Base-by-base conservation (phyloP, 1,140 invertebrate genomes). In the Battus philenor region DNA sequence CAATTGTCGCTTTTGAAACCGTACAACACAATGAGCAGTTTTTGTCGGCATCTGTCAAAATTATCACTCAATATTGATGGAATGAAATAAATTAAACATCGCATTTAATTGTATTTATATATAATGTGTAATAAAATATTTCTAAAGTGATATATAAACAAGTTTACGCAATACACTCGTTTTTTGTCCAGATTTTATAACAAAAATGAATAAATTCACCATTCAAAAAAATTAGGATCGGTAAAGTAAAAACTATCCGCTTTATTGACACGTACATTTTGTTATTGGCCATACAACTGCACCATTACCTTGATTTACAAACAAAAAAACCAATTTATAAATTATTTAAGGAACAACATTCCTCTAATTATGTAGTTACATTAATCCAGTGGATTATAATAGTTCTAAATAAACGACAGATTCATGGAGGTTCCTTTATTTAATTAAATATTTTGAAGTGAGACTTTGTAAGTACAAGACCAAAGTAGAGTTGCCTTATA, bases 1-100 rank as follows among this genome's bases (percentile, higher is more conserved):
- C 62, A 64, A 60, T 64, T 54, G 55, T 69, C 55, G 58, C 52
- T 54, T 58, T 65, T 59, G 60, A 32, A 63, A 68, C 61, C 65
- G 59, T 66, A 74, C 62, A 80, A 72, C 60, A 70, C 53, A 70
- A 68, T 77, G 71, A 68, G 61, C 50, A 63, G 56, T 60, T 72
- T 54, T 52, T 57, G 44, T 49, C 18, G 56, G 59, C 11, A 10
- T 10, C 11, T 4, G 61, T 62, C 46, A 60, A 57, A 50, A 63
- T 52, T 62, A 69, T 60, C 56, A 73, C 62, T 65, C 59, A 59
- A 66, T 53, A 57, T 44, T 57, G 63, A 59, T 78, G 77, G 74
- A 81, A 78, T 81, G 77, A 78, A 64, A 71, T 66, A 65, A 46
- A 47, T n/a, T 46, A 68, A 62, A 34, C 65, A 61, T 26, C 17